Conservation (phyloP, 2,113 vertebrate species). For the human region DNA sequence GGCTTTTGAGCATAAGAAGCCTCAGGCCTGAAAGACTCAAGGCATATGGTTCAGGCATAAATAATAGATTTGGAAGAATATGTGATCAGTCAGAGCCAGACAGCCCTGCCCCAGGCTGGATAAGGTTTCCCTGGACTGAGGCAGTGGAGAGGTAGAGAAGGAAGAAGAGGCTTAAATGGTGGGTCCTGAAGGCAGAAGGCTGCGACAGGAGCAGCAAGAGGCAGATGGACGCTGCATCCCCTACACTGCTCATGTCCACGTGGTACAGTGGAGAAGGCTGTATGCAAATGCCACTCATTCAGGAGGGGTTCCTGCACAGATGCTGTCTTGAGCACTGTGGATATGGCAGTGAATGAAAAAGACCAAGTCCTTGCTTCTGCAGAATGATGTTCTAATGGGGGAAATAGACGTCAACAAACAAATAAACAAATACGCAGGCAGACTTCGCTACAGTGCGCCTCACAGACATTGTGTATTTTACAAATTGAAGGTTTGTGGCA, state of each 20-base stretch:
- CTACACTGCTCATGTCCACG: fast-evolving
- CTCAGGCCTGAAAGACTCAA: slow-evolving; percentile 62
- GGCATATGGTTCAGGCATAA: slow-evolving; percentile 67
- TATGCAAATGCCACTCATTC: fast-evolving
- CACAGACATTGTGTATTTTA: background rate
- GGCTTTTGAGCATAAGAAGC: slow-evolving; percentile 61
- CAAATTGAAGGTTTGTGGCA: background rate
- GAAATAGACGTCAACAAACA: background rate
- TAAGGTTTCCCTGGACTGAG: slow-evolving; percentile 50
- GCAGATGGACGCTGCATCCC: background rate
- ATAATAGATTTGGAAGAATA: slow-evolving; percentile 80
- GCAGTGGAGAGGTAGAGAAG: background rate
- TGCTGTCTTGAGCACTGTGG: background rate
- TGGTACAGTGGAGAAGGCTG: fast-evolving
- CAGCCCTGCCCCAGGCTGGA: slow-evolving; percentile 70
- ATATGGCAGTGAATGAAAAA: no score
- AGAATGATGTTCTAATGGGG: background rate
- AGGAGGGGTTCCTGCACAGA: background rate
- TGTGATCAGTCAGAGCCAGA: slow-evolving; percentile 62
- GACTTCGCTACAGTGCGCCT: background rate
- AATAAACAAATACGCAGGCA: background rate
- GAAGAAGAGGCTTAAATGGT: background rate
- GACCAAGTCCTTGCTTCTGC: background rate
- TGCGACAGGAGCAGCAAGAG: background rate
- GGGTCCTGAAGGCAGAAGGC: background rate